Conservation (phyloP, 2,113 vertebrate genomes). For the Typhlomys cinereus region DNA sequence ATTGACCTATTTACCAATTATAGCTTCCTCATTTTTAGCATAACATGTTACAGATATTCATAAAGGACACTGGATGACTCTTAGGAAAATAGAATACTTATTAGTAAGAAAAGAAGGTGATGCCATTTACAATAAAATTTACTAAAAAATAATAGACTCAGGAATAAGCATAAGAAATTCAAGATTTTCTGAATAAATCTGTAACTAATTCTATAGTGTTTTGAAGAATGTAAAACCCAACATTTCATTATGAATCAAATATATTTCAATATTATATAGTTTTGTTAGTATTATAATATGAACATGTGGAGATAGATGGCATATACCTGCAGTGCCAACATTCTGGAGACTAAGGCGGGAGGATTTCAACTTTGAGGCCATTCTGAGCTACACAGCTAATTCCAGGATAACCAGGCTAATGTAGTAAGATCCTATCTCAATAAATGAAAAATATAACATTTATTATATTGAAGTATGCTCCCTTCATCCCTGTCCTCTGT, state of each 20-base stretch:
- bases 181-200: neutral
- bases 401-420: neutral
- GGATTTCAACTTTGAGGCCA: neutral
- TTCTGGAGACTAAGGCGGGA: neutral
- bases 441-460: neutral
- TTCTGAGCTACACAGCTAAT: neutral
- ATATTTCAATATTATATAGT: neutral
- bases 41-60: neutral
- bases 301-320: too few relatives aligned
- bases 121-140: neutral
- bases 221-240: neutral
- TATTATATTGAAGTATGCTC: too few relatives aligned
- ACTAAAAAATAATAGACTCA: neutral
- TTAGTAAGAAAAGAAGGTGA: neutral
- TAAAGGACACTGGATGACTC: neutral
- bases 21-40: neutral
- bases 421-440: neutral
- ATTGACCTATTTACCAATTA: slow-evolving; percentile 61
- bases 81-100: neutral
- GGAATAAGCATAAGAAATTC: neutral
- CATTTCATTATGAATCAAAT: neutral
- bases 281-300: neutral
- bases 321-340: too few relatives aligned
- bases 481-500: too few relatives aligned
- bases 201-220: neutral